Evolutionary conservation across 92 coral and sea anemone genomes (phyloP).

Genomic region (Siderastrea radians): DNA sequence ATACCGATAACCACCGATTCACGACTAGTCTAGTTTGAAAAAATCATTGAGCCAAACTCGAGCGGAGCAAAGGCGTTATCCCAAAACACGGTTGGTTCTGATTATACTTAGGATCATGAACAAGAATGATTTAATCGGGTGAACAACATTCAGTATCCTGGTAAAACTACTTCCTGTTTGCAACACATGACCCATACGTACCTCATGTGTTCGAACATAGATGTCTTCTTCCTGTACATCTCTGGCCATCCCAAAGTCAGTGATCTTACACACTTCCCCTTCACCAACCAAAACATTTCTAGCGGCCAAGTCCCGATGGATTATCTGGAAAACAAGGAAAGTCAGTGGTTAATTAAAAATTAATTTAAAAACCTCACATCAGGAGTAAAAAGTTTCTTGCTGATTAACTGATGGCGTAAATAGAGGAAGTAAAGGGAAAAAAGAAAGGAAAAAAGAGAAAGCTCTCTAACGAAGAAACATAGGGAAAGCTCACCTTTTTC

Average conservation of each 20-base stretch:
- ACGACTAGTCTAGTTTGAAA: too few species aligned
- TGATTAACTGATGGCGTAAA: too few species aligned
- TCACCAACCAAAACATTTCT: constrained; percentile 76
- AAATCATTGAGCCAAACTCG: too few species aligned
- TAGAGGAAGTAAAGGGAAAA: too few species aligned
- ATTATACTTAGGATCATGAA: too few species aligned
- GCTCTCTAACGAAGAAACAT: neutral
- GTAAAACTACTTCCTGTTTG: neutral
- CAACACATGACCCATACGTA: neutral
- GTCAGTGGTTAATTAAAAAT: too few species aligned
- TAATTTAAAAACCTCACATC: too few species aligned
- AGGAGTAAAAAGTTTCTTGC: too few species aligned
- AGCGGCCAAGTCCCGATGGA: constrained; percentile 77
- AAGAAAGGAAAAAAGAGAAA: neutral
- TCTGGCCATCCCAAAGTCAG: constrained; percentile 80
- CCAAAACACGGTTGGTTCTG: too few species aligned
- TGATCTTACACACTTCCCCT: constrained; percentile 66
- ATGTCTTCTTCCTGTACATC: constrained; percentile 77
- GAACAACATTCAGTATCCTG: neutral
- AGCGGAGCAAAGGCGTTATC: too few species aligned
- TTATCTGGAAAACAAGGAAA: constrained; percentile 26
- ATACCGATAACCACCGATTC: too few species aligned
- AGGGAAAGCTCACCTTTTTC: constrained; percentile 49
- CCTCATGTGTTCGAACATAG: constrained; percentile 75
- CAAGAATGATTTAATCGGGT: too few species aligned